These are phyloP conservation scores for Hirtodrosophila cameraria DNA, from an alignment of 2,888 invertebrate genomes.

Conservation along the genomic window DNA sequence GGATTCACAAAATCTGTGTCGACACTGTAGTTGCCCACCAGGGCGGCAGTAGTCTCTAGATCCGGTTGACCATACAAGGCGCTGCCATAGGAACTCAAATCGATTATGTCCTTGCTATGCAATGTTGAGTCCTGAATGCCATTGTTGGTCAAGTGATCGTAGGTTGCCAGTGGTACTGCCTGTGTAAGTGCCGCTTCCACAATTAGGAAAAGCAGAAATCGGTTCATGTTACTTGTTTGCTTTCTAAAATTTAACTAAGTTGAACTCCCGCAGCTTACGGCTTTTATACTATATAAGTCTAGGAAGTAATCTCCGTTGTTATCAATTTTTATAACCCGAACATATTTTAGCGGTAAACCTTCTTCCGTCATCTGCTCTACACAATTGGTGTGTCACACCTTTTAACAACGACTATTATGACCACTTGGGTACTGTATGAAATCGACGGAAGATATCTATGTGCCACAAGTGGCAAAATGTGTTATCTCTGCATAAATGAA, in stretches of 20 bases:
- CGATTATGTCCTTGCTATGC: slow-evolving; percentile 82
- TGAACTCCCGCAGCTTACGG: slow-evolving; percentile 4
- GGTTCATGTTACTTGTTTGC: slow-evolving; percentile 34
- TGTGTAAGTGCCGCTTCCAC: slow-evolving; percentile 16
- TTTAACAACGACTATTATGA: neutral
- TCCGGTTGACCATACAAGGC: slow-evolving; percentile 86
- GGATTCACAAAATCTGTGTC: slow-evolving; percentile 86
- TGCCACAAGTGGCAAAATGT: too few species aligned
- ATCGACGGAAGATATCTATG: too few species aligned
- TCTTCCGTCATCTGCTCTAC: slow-evolving; percentile 36
- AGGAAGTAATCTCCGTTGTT: neutral
- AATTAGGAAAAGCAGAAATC: slow-evolving; percentile 12
- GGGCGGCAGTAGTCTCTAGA: slow-evolving; percentile 74
- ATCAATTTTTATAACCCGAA: slow-evolving; percentile 27
- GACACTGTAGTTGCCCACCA: slow-evolving; percentile 74
- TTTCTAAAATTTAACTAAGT: slow-evolving; percentile 38
- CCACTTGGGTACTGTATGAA: too few species aligned
- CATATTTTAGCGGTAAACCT: slow-evolving; percentile 47
- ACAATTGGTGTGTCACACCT: slow-evolving; percentile 13
- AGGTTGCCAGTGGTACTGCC: slow-evolving; percentile 43
- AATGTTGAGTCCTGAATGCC: slow-evolving; percentile 37
- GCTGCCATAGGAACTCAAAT: slow-evolving; percentile 86
- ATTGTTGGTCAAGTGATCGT: slow-evolving; percentile 44
- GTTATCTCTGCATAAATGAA: too few species aligned
- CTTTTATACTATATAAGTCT: slow-evolving; percentile 41